A percentile compares a stretch with the other conserved stretches of the same genome.
Conservation (phyloP, 2,888 invertebrate genomes). For the Seladonia tumulorum region DNA sequence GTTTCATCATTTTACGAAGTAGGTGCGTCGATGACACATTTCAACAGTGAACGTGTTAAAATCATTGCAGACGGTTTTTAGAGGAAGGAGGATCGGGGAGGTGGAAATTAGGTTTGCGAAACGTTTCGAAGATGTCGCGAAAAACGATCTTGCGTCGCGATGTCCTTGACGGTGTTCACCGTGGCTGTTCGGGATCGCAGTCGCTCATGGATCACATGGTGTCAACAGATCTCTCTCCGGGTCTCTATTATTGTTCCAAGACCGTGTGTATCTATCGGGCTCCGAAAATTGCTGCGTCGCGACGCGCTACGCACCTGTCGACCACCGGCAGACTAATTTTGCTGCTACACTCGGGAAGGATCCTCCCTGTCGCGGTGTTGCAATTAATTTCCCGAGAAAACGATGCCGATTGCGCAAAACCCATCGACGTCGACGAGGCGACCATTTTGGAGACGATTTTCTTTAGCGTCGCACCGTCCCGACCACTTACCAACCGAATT, state of each 20-base stretch:
- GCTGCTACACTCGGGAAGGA: conserved; percentile 12
- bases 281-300: conserved; percentile 54
- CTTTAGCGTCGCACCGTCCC: not conserved
- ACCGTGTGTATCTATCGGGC: conserved; percentile 66
- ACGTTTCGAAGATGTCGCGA: not conserved
- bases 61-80: not conserved
- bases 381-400: conserved; percentile 24
- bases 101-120: not conserved
- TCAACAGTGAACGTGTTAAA: not conserved
- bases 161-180: conserved; percentile 31
- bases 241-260: conserved; percentile 78
- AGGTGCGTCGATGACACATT: too few relatives aligned
- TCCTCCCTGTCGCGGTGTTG: conserved; percentile 28
- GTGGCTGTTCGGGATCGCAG: not conserved
- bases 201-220: conserved; percentile 55
- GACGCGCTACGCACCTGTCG: conserved; percentile 34
- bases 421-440: not conserved
- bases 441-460: conserved; percentile 1
- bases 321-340: conserved; percentile 47
- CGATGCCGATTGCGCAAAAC: conserved; percentile 8
- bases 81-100: not conserved
- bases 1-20: too few relatives aligned
- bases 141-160: not conserved
- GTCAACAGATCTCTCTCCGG: conserved; percentile 55
- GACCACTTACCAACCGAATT: not conserved